Conservation (phyloP, 2,113 vertebrate species). For the Lophotis ruficrista region DNA sequence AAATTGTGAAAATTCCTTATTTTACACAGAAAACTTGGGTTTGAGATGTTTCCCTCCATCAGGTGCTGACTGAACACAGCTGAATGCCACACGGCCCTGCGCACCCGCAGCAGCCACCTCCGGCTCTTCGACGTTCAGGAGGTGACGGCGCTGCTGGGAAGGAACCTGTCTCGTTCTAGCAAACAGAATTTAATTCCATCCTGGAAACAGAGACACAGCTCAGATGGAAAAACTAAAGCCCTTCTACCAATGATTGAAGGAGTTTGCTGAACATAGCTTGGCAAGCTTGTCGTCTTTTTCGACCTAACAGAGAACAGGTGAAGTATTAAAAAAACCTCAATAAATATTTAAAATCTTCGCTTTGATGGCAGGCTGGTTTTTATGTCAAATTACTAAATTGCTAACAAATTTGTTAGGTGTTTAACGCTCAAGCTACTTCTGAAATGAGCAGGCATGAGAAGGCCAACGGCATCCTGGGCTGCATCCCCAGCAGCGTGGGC, state of each 20-base stretch:
- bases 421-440: not conserved
- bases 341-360: not conserved
- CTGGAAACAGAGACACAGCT: not conserved
- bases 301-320: not conserved
- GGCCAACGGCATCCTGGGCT: no score
- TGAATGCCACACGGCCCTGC: not conserved
- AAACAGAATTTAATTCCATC: not conserved
- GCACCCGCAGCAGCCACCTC: not conserved
- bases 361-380: not conserved
- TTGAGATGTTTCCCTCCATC: not conserved
- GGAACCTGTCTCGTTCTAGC: not conserved
- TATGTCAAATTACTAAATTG: not conserved
- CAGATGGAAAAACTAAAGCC: not conserved
- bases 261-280: not conserved
- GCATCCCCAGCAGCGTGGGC: no score
- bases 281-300: not conserved
- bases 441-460: not conserved
- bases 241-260: not conserved
- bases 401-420: not conserved
- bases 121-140: not conserved
- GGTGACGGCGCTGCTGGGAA: not conserved
- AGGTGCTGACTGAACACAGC: not conserved
- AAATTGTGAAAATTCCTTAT: not conserved
- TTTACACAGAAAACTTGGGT: not conserved
- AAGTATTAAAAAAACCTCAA: not conserved